Evolutionary conservation across 2,888 invertebrate genomes (phyloP).

Genomic region (Melanostoma mellinum): DNA sequence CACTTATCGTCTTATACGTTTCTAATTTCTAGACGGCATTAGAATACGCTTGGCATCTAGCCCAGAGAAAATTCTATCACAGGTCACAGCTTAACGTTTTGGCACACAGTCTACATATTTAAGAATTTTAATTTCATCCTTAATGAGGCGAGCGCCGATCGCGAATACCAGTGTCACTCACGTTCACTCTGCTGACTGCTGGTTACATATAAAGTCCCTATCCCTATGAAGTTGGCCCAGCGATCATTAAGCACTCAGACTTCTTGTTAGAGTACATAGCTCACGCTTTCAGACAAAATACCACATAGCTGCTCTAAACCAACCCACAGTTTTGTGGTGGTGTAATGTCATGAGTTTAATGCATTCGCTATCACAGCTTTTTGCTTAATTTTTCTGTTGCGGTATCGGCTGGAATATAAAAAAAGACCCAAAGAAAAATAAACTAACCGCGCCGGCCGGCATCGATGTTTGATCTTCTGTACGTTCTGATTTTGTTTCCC

Average conservation of each 20-base stretch:
- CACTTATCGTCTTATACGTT: slow-evolving; percentile 37
- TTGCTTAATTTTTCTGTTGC: slow-evolving; percentile 4
- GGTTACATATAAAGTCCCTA: slow-evolving; percentile 19
- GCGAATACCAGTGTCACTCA: slow-evolving; percentile 67
- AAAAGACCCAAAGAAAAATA: slow-evolving; percentile 19
- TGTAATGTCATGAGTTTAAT: slow-evolving; percentile 62
- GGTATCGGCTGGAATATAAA: slow-evolving; percentile 21
- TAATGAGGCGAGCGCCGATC: slow-evolving; percentile 70
- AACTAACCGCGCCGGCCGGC: slow-evolving; percentile 21
- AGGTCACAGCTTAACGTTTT: slow-evolving; percentile 4
- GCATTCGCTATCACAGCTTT: slow-evolving; percentile 40
- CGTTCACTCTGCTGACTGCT: slow-evolving; percentile 65
- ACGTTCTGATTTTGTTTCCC: slow-evolving; percentile 33
- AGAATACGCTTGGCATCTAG: slow-evolving; percentile 63
- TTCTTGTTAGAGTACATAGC: slow-evolving; percentile 57
- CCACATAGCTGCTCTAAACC: slow-evolving; percentile 26
- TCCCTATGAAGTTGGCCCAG: no score
- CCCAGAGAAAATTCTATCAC: slow-evolving; percentile 52
- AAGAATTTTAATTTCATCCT: slow-evolving; percentile 63
- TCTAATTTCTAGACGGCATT: slow-evolving; percentile 31
- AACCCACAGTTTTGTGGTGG: slow-evolving; percentile 25
- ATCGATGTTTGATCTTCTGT: slow-evolving; percentile 52
- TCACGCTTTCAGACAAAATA: slow-evolving; percentile 55
- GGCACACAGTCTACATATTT: slow-evolving; percentile 9
- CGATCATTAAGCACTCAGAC: slow-evolving; percentile 54